Conservation (phyloP, 2,888 invertebrate species). For the Aleiodes testaceus region DNA sequence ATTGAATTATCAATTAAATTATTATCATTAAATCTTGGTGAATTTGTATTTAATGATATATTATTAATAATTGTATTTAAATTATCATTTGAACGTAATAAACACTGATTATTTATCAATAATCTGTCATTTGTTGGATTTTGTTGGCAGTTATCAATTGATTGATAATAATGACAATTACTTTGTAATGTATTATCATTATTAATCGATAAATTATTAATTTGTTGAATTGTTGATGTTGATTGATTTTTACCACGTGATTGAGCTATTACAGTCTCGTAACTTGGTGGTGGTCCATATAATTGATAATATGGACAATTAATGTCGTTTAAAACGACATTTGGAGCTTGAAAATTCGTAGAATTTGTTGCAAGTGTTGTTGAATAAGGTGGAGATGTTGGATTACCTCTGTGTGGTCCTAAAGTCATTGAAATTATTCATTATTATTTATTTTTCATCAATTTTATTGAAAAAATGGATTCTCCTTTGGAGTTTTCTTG, state of each 20-base stretch:
- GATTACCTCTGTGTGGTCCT: conserved; percentile 66
- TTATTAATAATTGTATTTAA: too few species aligned
- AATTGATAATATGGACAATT: conserved; percentile 73
- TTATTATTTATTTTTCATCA: background rate
- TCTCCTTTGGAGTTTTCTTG: too few species aligned
- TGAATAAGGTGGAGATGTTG: conserved; percentile 59
- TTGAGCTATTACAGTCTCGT: conserved; percentile 73
- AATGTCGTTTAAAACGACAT: conserved; percentile 67
- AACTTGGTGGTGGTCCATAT: conserved; percentile 75
- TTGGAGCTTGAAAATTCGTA: conserved; percentile 68
- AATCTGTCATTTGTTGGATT: background rate
- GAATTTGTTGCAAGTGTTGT: conserved; percentile 63
- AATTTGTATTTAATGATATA: conserved; percentile 7
- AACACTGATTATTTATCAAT: too few species aligned
- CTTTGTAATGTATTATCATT: too few species aligned
- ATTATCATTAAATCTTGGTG: background rate
- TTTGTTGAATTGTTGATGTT: conserved; percentile 26
- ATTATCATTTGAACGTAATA: too few species aligned
- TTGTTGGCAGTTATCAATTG: conserved; percentile 18
- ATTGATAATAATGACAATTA: conserved; percentile 20
- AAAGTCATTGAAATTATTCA: background rate
- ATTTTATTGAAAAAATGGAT: too few species aligned
- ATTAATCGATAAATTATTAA: too few species aligned
- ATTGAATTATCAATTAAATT: conserved; percentile 2
- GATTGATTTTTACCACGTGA: conserved; percentile 65